These are phyloP conservation scores for Hiodon alosoides DNA, from an alignment of 2,113 vertebrate genomes.

Conservation along the genomic window DNA sequence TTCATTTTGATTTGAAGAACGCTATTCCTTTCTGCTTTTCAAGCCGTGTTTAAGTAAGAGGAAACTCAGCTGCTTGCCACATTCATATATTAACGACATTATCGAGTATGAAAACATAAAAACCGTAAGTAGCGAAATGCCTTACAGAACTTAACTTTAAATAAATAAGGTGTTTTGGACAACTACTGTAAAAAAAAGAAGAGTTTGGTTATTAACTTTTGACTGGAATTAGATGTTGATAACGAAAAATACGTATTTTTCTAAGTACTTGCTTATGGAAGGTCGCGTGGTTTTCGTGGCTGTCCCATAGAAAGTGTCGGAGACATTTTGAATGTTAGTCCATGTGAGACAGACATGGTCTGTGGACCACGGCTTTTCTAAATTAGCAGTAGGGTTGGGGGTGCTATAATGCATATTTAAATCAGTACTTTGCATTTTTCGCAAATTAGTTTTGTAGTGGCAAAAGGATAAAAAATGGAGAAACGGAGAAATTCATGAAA, in stretches of 20 bases:
- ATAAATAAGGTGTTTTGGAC: no score
- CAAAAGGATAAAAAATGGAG: conserved; percentile 38
- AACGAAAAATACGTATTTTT: conserved; percentile 36
- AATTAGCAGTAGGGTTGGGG: conserved; percentile 45
- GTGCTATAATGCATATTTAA: conserved; percentile 64
- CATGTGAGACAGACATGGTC: conserved; percentile 36
- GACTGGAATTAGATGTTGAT: no score
- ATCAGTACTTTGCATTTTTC: conserved; percentile 62
- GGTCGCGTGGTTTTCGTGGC: conserved; percentile 7
- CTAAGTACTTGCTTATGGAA: conserved; percentile 39
- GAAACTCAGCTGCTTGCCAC: no score
- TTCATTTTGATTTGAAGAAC: no score
- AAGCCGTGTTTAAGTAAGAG: no score
- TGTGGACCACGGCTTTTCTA: conserved; percentile 35
- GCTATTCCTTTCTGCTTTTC: no score
- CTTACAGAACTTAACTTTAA: no score
- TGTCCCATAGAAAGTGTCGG: conserved; percentile 13
- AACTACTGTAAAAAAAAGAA: no score
- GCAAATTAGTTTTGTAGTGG: conserved; percentile 51
- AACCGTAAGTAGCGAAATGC: no score
- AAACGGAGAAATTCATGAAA: conserved; percentile 57
- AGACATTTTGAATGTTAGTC: conserved; percentile 27
- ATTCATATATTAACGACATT: no score
- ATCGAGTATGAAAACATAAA: no score
- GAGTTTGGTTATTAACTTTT: no score